Evolutionary conservation across 1,140 invertebrate species (phyloP).

Genomic region (Diachasma alloeum): DNA sequence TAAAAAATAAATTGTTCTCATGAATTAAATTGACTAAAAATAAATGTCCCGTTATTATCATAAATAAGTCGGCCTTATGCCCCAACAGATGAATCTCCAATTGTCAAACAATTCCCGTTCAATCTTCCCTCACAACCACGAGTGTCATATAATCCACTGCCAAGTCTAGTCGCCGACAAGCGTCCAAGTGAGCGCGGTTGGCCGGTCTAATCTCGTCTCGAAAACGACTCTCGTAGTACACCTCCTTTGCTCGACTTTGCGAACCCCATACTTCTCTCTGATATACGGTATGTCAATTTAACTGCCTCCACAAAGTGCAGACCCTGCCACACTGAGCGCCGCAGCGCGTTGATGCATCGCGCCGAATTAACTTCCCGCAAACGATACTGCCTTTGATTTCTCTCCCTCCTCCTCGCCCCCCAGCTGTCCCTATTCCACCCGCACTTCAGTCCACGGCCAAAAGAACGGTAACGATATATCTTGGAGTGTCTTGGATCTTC

Average conservation of each 20-base stretch:
- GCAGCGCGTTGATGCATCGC: conserved; percentile 27
- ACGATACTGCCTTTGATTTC: conserved; percentile 25
- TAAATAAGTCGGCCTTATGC: no score
- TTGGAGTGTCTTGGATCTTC: conserved; percentile 13
- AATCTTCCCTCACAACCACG: background rate
- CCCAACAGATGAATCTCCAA: background rate
- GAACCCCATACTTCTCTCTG: conserved; percentile 31
- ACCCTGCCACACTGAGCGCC: conserved; percentile 1
- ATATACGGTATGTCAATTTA: conserved; percentile 38
- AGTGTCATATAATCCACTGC: background rate
- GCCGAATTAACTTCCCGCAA: conserved; percentile 27
- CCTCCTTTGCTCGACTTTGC: background rate
- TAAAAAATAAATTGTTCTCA: no score
- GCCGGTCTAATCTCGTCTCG: conserved; percentile 29
- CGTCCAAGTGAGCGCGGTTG: background rate
- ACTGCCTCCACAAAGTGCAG: conserved; percentile 35
- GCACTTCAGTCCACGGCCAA: conserved; percentile 6
- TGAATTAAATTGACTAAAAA: no score
- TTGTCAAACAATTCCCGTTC: background rate
- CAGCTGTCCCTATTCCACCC: background rate
- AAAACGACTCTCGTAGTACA: conserved; percentile 2
- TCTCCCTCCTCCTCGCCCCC: background rate
- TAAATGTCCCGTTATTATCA: no score
- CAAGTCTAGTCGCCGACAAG: background rate
- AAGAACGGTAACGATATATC: conserved; percentile 14